Conservation (phyloP, 2,797 vertebrate species). For the Sebastes cheni region DNA sequence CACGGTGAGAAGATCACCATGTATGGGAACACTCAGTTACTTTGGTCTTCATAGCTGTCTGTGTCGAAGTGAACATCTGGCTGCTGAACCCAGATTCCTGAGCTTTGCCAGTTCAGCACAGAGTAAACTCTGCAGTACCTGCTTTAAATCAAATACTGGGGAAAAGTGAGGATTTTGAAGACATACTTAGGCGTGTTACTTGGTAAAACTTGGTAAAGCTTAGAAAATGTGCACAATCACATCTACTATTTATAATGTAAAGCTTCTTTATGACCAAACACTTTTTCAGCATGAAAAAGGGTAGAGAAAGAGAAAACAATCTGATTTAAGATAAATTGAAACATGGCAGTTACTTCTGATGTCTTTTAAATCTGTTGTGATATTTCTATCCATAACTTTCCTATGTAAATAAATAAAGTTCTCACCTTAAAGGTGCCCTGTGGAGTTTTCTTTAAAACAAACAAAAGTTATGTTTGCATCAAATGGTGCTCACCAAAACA, state of each 20-base stretch:
- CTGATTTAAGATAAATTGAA: not conserved
- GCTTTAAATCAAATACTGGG: constrained; percentile 36
- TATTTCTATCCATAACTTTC: not conserved
- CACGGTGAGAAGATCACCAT: constrained; percentile 35
- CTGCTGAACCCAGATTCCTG: constrained; percentile 36
- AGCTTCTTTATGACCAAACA: not conserved
- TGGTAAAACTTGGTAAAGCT: not conserved
- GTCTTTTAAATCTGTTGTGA: not conserved
- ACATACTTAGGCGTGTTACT: not conserved
- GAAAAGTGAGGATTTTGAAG: not conserved
- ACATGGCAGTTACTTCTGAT: not conserved
- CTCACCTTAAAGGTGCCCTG: not conserved
- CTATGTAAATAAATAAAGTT: not conserved
- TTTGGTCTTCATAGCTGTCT: constrained; percentile 8
- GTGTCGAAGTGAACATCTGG: constrained; percentile 32
- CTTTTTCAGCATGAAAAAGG: not conserved
- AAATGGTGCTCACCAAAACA: not conserved
- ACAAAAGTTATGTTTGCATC: not conserved
- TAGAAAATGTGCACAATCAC: not conserved
- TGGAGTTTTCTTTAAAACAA: not conserved
- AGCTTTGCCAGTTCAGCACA: constrained; percentile 21
- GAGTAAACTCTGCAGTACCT: constrained; percentile 21
- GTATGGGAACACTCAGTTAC: constrained; percentile 43
- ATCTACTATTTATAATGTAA: not conserved
- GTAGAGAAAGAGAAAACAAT: not conserved